phyloP scores from a whole-genome alignment of 2,113 vertebrate species.

The Anthoscopus minutus region DNA sequence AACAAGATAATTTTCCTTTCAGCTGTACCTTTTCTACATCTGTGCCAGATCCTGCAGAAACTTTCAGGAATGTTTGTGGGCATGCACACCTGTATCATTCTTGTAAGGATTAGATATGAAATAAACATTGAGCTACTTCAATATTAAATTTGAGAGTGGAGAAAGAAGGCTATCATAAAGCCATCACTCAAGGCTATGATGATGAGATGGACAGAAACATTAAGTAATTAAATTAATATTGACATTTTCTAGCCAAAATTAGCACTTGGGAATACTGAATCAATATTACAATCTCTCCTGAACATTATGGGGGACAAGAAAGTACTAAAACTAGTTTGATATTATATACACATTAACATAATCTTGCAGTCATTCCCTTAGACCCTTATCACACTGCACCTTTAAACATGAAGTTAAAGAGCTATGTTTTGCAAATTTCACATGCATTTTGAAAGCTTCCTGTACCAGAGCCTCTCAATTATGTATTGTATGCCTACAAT shows the following conservation, averaged over 20 bases:
- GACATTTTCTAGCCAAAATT: not conserved
- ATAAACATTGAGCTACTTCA: not conserved
- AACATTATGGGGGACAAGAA: not conserved
- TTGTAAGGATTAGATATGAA: not conserved
- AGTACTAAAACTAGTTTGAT: not conserved
- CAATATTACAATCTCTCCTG: not conserved
- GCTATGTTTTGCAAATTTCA: not conserved
- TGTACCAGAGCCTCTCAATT: not conserved
- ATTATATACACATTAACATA: not conserved
- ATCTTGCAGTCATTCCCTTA: not conserved
- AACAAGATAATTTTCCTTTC: not conserved
- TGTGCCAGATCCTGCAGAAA: not conserved
- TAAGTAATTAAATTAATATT: not conserved
- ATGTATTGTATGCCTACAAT: conserved; percentile 1
- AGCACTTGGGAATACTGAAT: not conserved
- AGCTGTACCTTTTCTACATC: not conserved
- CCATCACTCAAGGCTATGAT: not conserved
- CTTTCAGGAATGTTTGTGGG: not conserved
- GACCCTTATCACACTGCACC: not conserved
- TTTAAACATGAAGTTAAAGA: not conserved
- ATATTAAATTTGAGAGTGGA: not conserved
- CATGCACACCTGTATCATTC: not conserved
- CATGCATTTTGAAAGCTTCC: not conserved
- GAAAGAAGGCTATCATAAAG: not conserved
- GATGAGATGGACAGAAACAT: not conserved